Percentiles rank a stretch among this genome's conserved stretches.
Conservation (phyloP, 2,888 invertebrate species). For the Coelopa pilipes region DNA sequence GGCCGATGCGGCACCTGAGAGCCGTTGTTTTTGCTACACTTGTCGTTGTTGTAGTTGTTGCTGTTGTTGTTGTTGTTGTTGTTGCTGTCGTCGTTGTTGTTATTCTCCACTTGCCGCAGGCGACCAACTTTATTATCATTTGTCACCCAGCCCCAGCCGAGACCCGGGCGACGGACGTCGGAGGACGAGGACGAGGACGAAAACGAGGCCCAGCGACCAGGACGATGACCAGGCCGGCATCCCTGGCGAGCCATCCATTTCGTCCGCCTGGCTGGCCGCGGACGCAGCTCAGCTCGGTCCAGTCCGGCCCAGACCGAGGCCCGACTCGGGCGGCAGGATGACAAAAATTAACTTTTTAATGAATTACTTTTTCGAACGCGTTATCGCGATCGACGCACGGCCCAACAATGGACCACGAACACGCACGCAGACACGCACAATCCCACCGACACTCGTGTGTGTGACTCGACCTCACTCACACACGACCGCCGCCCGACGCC, state of each 20-base stretch:
- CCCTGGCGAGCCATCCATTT: constrained; percentile 26
- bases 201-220: too few relatives aligned
- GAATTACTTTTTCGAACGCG: constrained; percentile 38
- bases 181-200: too few relatives aligned
- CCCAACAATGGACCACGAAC: constrained; percentile 23
- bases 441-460: constrained; percentile 6
- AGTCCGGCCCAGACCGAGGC: not conserved
- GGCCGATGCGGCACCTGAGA: constrained; percentile 23
- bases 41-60: too few relatives aligned
- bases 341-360: constrained; percentile 44
- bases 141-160: not conserved
- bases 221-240: not conserved
- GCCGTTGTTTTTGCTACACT: not conserved
- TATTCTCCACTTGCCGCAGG: not conserved
- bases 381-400: constrained; percentile 14
- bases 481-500: constrained; percentile 14
- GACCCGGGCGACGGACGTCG: not conserved
- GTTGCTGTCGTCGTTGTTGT: too few relatives aligned
- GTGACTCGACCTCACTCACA: not conserved
- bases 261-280: not conserved
- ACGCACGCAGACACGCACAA: constrained; percentile 8
- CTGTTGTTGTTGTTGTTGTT: too few relatives aligned
- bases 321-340: constrained; percentile 35
- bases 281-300: too few relatives aligned
- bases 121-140: constrained; percentile 23